Percentiles rank a stretch among this genome's conserved stretches.
Conservation (phyloP, 2,888 invertebrate genomes). For the Mythimna lalbum region DNA sequence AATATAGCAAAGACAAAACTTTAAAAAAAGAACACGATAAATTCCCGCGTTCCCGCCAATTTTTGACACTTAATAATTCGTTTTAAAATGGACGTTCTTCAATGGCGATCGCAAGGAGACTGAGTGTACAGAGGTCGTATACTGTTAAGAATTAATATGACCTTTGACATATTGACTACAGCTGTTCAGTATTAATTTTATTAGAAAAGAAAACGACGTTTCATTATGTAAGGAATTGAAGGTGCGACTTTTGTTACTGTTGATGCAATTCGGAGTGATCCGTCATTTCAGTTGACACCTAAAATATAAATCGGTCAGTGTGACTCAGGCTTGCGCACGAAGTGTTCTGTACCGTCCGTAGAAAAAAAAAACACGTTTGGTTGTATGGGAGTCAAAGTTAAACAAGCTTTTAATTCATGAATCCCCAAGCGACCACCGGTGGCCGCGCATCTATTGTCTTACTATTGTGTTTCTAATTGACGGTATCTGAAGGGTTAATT, state of each 20-base stretch:
- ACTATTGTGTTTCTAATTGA: too few species aligned
- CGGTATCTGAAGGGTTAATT: too few species aligned
- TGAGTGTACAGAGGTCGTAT: slow-evolving; percentile 47
- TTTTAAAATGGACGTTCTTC: slow-evolving; percentile 46
- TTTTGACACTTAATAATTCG: slow-evolving; percentile 37
- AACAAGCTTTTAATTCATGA: too few species aligned
- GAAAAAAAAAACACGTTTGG: too few species aligned
- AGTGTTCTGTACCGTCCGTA: too few species aligned
- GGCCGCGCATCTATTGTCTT: too few species aligned
- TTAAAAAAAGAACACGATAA: slow-evolving; percentile 6
- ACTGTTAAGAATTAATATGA: slow-evolving; percentile 38
- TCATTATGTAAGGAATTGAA: slow-evolving; percentile 50
- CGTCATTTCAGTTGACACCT: background rate
- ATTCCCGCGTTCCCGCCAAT: slow-evolving; percentile 60
- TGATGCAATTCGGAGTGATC: slow-evolving; percentile 30
- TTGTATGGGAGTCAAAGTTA: too few species aligned
- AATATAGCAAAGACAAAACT: background rate
- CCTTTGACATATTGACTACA: slow-evolving; percentile 60
- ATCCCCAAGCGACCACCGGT: too few species aligned
- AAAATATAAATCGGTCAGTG: background rate
- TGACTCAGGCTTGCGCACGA: too few species aligned
- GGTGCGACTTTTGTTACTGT: slow-evolving; percentile 51
- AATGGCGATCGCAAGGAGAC: slow-evolving; percentile 57
- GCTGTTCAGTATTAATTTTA: slow-evolving; percentile 44
- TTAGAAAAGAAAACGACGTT: slow-evolving; percentile 51